These are phyloP conservation scores for Varecia variegata DNA, from an alignment of 2,797 vertebrate species.

Conservation along the genomic window DNA sequence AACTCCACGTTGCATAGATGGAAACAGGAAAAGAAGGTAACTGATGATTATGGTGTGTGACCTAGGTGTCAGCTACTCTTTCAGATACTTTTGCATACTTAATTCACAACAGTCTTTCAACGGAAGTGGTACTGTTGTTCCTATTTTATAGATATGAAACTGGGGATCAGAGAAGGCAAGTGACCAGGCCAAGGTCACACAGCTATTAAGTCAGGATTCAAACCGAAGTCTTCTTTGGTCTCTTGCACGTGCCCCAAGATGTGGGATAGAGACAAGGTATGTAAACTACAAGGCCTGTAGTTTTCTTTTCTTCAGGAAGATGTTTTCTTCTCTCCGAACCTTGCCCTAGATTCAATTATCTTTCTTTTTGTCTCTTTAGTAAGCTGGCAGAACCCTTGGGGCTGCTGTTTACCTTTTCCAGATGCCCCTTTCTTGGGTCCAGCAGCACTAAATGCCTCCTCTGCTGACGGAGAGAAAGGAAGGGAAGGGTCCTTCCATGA, in stretches of 20 bases:
- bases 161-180: neutral
- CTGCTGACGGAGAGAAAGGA: fast-evolving
- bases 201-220: neutral
- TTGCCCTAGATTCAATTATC: neutral
- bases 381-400: neutral
- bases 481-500: fast-evolving
- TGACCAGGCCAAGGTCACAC: neutral
- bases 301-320: neutral
- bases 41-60: fast-evolving
- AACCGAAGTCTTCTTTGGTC: neutral
- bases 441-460: neutral
- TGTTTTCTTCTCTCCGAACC: neutral
- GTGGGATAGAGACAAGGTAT: fast-evolving
- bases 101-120: neutral
- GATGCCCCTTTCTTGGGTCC: neutral
- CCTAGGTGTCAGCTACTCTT: neutral
- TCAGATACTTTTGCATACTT: neutral
- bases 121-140: neutral
- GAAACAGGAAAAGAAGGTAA: neutral
- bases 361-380: neutral
- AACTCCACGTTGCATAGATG: fast-evolving
- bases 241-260: neutral
- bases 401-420: neutral
- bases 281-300: neutral
- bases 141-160: neutral